phyloP scores from a whole-genome alignment of 2,113 vertebrate genomes.

The Cinclus mexicanus region DNA sequence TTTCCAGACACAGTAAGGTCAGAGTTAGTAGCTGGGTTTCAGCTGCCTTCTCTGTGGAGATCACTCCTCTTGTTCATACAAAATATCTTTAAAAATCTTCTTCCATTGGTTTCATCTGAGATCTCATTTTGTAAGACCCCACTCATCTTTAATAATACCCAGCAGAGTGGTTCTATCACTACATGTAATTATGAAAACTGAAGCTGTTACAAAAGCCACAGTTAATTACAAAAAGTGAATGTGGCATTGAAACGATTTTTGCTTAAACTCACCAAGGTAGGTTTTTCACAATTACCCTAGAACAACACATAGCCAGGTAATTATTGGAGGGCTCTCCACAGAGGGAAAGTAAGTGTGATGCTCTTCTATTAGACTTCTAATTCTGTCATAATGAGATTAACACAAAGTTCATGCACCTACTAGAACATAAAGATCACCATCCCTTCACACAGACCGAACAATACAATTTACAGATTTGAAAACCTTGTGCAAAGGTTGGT shows the following conservation, averaged over 20 bases:
- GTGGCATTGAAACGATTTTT: background rate
- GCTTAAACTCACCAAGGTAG: background rate
- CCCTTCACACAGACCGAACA: background rate
- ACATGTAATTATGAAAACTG: background rate
- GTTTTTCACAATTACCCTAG: background rate
- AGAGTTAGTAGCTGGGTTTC: background rate
- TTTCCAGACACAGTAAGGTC: background rate
- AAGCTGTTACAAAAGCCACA: background rate
- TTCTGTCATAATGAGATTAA: conserved; percentile 1
- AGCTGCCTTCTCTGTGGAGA: background rate
- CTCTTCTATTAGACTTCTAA: background rate
- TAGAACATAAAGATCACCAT: background rate
- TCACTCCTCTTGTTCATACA: background rate
- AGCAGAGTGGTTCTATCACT: background rate
- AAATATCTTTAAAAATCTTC: background rate
- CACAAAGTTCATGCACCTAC: background rate
- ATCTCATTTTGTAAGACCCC: background rate
- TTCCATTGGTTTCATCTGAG: background rate
- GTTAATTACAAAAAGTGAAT: background rate
- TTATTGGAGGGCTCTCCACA: background rate
- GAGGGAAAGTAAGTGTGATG: background rate
- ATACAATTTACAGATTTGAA: conserved; percentile 21
- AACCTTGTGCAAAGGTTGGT: background rate
- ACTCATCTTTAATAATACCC: background rate
- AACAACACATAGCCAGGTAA: background rate